Conservation (phyloP, 2,888 invertebrate species). For the Chrysolina oricalcia region DNA sequence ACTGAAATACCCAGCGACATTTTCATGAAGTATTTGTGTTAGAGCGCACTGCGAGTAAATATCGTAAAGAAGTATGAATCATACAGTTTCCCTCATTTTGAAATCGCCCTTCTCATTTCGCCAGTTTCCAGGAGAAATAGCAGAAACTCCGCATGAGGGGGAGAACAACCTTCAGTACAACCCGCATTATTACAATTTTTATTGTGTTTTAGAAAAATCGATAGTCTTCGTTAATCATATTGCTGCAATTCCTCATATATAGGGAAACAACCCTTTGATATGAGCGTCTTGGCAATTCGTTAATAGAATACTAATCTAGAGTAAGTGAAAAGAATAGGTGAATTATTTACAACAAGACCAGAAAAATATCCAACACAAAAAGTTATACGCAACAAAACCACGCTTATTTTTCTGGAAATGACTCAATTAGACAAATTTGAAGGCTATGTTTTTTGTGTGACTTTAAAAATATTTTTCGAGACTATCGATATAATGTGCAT, state of each 20-base stretch:
- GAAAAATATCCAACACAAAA: too few species aligned
- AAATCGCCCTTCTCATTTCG: conserved; percentile 65
- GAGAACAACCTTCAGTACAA: conserved; percentile 62
- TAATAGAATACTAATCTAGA: neutral
- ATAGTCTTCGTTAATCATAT: conserved; percentile 38
- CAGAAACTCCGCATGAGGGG: conserved; percentile 57
- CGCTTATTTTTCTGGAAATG: too few species aligned
- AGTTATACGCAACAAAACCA: too few species aligned
- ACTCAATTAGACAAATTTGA: too few species aligned
- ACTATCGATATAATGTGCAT: too few species aligned
- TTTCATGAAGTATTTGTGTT: conserved; percentile 22
- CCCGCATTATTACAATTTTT: conserved; percentile 61
- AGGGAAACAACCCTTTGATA: conserved; percentile 10
- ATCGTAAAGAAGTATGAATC: conserved; percentile 68
- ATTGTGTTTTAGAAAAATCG: conserved; percentile 53
- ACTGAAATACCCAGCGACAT: conserved; percentile 1
- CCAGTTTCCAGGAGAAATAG: conserved; percentile 66
- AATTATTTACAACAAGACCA: too few species aligned
- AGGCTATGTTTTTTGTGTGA: too few species aligned
- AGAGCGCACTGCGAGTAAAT: conserved; percentile 49
- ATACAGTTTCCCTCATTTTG: conserved; percentile 69
- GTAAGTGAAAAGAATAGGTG: too few species aligned
- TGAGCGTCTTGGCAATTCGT: neutral
- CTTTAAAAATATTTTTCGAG: too few species aligned
- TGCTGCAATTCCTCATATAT: conserved; percentile 29